phyloP scores from a whole-genome alignment of 2,797 vertebrate species.

The Acrossocheilus fasciatus region DNA sequence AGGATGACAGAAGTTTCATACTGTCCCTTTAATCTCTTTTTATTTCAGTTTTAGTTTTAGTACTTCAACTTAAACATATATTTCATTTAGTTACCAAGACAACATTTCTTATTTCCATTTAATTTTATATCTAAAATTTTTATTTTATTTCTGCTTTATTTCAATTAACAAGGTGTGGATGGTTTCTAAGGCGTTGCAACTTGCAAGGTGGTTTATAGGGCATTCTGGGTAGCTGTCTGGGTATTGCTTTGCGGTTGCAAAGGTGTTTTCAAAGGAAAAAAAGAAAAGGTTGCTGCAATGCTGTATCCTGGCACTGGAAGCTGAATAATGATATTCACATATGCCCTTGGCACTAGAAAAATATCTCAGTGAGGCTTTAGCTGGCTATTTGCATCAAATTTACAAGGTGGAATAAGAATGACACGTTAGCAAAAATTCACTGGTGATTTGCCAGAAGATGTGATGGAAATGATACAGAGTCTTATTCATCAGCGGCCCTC shows the following conservation, averaged over 20 bases:
- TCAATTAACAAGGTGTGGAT: not conserved
- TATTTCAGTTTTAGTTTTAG: not conserved
- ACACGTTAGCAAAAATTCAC: constrained; percentile 13
- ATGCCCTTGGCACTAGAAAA: constrained; percentile 29
- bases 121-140: not conserved
- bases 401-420: constrained; percentile 17
- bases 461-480: constrained; percentile 8
- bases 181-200: not conserved
- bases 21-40: no score
- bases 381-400: constrained; percentile 25
- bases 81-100: not conserved
- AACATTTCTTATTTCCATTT: not conserved
- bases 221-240: not conserved
- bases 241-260: not conserved
- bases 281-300: constrained; percentile 1
- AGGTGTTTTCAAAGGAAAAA: not conserved
- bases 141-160: not conserved
- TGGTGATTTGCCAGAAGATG: constrained; percentile 21
- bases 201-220: not conserved
- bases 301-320: not conserved
- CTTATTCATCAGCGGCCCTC: not conserved
- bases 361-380: not conserved
- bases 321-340: constrained; percentile 29
- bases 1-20: no score
- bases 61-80: not conserved